These are phyloP conservation scores for Apodemus speciosus DNA, from an alignment of 2,113 vertebrate genomes.

Conservation along the genomic window DNA sequence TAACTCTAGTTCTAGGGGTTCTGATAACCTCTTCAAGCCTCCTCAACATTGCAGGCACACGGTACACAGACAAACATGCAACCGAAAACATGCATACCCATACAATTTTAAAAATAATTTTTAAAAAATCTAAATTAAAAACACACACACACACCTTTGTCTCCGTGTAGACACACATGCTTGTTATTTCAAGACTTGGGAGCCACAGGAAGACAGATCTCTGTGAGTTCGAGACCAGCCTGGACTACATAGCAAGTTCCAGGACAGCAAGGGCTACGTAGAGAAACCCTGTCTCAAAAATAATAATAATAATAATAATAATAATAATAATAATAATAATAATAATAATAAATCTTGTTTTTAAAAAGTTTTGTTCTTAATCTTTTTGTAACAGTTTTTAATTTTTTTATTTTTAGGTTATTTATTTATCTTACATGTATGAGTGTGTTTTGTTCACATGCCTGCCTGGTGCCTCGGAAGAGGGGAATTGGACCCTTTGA, in stretches of 20 bases:
- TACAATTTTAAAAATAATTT: neutral
- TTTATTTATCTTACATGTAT: neutral
- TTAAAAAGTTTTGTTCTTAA: neutral
- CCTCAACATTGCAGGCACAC: rapidly evolving
- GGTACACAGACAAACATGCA: neutral
- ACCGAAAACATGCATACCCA: neutral
- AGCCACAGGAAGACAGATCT: neutral
- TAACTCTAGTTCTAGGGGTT: neutral
- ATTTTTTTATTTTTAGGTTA: neutral
- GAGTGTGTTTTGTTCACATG: neutral
- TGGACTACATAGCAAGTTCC: neutral
- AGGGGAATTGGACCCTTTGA: neutral
- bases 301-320: neutral
- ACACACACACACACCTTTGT: neutral
- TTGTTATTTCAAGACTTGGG: neutral
- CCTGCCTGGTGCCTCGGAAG: neutral
- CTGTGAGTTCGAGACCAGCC: neutral
- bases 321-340: too few relatives aligned
- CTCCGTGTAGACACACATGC: neutral
- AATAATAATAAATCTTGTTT: neutral
- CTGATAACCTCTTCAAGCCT: neutral
- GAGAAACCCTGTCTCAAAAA: neutral
- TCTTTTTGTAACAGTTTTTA: neutral
- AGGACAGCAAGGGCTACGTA: neutral
- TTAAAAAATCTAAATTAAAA: neutral